A percentile compares a stretch with the other conserved stretches of the same genome.
Conservation (phyloP, 2,113 vertebrate species). For the Trogon surrucura region DNA sequence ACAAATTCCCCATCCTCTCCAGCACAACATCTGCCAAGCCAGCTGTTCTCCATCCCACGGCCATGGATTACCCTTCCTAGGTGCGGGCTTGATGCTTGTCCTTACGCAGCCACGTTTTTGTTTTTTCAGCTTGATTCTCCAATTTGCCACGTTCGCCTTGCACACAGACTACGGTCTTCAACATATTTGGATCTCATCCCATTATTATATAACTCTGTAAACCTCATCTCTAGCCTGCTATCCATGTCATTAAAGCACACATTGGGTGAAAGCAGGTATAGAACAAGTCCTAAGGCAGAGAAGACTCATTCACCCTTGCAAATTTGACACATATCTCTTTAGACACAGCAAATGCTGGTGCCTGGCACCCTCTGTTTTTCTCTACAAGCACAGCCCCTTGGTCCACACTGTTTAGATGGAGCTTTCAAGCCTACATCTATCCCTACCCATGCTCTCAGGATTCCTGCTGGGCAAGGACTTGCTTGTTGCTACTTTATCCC, state of each 20-base stretch:
- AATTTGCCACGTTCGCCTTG: background rate
- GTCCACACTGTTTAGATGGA: background rate
- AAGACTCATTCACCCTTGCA: background rate
- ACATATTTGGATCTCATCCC: background rate
- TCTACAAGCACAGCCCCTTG: background rate
- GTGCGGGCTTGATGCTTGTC: background rate
- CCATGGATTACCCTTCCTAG: background rate
- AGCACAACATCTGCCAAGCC: background rate
- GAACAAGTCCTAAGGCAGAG: background rate
- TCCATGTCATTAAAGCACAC: background rate
- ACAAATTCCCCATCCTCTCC: background rate
- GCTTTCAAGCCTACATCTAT: background rate
- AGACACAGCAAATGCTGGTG: background rate
- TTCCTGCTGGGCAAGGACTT: background rate
- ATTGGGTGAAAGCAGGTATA: background rate
- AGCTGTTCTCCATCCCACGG: background rate
- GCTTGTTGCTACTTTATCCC: background rate
- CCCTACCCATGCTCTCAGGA: background rate
- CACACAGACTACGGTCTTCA: background rate
- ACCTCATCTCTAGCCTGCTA: background rate
- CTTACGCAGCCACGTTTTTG: background rate
- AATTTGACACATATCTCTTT: background rate
- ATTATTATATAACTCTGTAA: background rate
- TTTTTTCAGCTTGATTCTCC: background rate
- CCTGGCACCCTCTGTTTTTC: background rate